Evolutionary conservation across 2,113 vertebrate genomes (phyloP), one percentile per base, ranked within the genome.

Genomic region (Mesembrinibis cayennensis): DNA sequence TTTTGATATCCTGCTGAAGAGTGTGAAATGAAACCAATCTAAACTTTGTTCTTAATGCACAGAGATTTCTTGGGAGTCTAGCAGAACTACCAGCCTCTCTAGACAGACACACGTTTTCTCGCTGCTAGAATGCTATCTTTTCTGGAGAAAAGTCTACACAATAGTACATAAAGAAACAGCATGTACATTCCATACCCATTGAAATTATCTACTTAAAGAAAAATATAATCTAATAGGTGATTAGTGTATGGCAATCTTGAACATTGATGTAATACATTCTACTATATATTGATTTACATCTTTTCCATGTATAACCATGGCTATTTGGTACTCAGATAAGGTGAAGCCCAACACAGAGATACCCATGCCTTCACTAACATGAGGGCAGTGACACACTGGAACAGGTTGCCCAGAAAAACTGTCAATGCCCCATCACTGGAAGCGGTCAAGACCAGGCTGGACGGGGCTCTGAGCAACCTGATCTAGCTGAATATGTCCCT

Each of bases 251-350:
- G 27, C 26, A 72, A 56, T 78, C 36, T 66, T 80, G 21, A 90
- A 80, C 26, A 29, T 1, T 34, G 34, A 23, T 62, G 34, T 42
- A 86, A 65, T 32, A 78, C 11, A 34, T 47, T 84, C 22, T n/a
- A 71, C 6, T 82, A 49, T 7, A 34, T 20, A 49, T 6, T 76
- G 12, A 85, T 58, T 74, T 67, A 67, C 19, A 44, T 21, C 2
- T 85, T 59, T 59, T 52, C 29, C 0, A 0, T 36, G 44, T 16
- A 9, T 44, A 82, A 56, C 19, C 2, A 6, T 23, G 34, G 50
- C 23, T 82, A 19, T 38, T 26, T 67, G 45, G 17, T 40, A 72
- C 7, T 13, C 7, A 32, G 25, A 7, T 22, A 67, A 50, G 8
- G 25, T 45, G 50, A 84, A 74, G 23, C 16, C 40, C 0, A 79